Evolutionary conservation across 2,113 vertebrate genomes (phyloP).

Genomic region (Progne subis): DNA sequence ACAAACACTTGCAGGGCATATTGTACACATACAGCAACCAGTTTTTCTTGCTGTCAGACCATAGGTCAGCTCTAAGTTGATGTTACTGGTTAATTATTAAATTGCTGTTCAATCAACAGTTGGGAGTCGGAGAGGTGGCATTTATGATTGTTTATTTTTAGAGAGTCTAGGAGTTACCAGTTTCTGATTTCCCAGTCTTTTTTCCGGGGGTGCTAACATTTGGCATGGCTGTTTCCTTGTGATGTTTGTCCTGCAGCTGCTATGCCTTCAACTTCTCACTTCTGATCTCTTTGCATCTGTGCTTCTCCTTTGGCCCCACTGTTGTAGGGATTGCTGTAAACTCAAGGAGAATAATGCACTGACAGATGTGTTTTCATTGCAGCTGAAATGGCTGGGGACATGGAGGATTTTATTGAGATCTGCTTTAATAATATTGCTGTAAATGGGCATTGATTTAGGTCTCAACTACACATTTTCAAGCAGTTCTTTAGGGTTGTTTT

Average conservation of each 20-base stretch:
- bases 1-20: not conserved
- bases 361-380: not conserved
- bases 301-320: not conserved
- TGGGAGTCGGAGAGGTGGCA: not conserved
- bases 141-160: not conserved
- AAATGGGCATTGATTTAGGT: not conserved
- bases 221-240: not conserved
- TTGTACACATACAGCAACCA: not conserved
- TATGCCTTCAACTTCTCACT: not conserved
- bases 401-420: not conserved
- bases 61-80: not conserved
- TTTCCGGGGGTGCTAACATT: not conserved
- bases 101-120: not conserved
- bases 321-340: not conserved
- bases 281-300: not conserved
- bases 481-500: not conserved
- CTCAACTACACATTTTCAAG: not conserved
- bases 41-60: not conserved
- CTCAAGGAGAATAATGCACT: not conserved
- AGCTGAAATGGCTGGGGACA: not conserved
- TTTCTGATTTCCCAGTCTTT: not conserved
- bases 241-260: not conserved
- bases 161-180: not conserved
- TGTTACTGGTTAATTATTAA: not conserved
- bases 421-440: not conserved